phyloP scores from a whole-genome alignment of 2,888 invertebrate species.

The Aquatica leii region DNA sequence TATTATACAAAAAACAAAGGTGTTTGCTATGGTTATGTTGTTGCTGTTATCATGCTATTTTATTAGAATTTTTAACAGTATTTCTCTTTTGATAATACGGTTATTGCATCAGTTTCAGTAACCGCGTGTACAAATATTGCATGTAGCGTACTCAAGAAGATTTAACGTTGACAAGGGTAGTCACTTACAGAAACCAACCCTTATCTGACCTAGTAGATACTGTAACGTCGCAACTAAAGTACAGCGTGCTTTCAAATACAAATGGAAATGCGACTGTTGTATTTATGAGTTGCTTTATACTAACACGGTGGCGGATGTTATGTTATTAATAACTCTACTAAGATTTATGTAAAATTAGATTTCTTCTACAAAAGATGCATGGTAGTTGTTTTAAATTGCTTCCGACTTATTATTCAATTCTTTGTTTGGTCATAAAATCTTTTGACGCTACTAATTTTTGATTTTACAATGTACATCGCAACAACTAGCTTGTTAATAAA shows the following conservation, averaged over 20 bases:
- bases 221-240: slow-evolving; percentile 46
- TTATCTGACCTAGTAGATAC: slow-evolving; percentile 47
- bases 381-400: background rate
- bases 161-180: slow-evolving; percentile 50
- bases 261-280: slow-evolving; percentile 41
- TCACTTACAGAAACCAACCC: slow-evolving; percentile 49
- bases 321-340: slow-evolving; percentile 26
- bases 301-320: slow-evolving; percentile 27
- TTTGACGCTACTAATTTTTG: too few relatives aligned
- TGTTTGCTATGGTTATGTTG: slow-evolving; percentile 14
- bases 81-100: slow-evolving; percentile 16
- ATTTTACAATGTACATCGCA: too few relatives aligned
- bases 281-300: slow-evolving; percentile 34
- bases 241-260: slow-evolving; percentile 41
- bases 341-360: slow-evolving; percentile 20
- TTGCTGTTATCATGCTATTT: slow-evolving; percentile 24
- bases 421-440: too few relatives aligned
- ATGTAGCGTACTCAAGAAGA: slow-evolving; percentile 43
- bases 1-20: slow-evolving; percentile 23
- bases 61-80: slow-evolving; percentile 27
- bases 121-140: slow-evolving; percentile 40
- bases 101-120: slow-evolving; percentile 30
- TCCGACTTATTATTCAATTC: background rate
- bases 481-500: too few relatives aligned
- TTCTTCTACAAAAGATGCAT: slow-evolving; percentile 6